These are phyloP conservation scores for Bujurquina vittata DNA, from an alignment of 2,113 vertebrate genomes.

Conservation along the genomic window DNA sequence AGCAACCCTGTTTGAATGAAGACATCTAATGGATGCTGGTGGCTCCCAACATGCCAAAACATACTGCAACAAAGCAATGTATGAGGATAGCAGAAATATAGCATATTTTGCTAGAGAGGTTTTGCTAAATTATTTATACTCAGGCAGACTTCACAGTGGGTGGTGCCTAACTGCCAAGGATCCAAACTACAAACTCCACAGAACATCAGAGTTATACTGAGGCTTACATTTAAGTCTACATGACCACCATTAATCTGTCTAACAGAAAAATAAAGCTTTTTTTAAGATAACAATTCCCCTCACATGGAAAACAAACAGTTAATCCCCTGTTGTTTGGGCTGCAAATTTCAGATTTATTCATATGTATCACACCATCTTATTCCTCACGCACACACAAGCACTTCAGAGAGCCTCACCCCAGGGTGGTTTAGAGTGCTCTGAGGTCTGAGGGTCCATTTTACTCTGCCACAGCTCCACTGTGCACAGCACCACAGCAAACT, in stretches of 20 bases:
- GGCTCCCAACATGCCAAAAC: background rate
- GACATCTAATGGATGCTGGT: background rate
- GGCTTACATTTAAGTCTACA: background rate
- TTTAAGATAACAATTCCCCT: background rate
- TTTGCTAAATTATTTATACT: constrained; percentile 62
- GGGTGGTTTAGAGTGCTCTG: background rate
- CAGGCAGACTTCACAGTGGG: constrained; percentile 28
- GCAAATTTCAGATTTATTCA: constrained; percentile 20
- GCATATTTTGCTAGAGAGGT: background rate
- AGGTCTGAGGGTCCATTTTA: constrained; percentile 46
- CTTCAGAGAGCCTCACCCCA: constrained; percentile 36
- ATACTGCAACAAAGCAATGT: background rate
- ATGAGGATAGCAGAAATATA: background rate
- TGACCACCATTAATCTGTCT: background rate
- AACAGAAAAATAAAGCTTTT: background rate
- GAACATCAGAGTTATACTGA: constrained; percentile 1
- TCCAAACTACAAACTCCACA: background rate
- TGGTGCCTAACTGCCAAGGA: constrained; percentile 32
- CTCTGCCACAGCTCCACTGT: constrained; percentile 30
- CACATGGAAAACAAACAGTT: background rate
- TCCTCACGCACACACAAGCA: background rate
- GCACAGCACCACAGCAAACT: background rate
- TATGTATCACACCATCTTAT: constrained; percentile 1
- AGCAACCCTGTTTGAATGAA: background rate
- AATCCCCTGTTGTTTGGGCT: background rate